phyloP scores from a whole-genome alignment of 2,888 invertebrate genomes.

The Poecilus cupreus region DNA sequence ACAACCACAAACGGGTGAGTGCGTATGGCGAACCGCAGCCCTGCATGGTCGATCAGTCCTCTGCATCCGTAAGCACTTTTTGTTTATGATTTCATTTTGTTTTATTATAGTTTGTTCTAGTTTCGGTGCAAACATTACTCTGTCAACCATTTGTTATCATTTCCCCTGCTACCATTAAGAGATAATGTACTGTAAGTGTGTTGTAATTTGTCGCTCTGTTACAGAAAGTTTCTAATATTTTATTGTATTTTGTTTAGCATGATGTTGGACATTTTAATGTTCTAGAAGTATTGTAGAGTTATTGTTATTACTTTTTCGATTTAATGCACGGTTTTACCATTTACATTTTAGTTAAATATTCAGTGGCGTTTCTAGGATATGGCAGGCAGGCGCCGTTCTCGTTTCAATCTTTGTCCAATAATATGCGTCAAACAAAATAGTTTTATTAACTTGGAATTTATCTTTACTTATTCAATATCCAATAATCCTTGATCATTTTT shows the following conservation, averaged over 20 bases:
- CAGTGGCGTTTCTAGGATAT: no score
- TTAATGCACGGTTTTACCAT: conserved; percentile 2
- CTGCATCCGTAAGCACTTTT: conserved; percentile 78
- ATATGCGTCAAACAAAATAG: no score
- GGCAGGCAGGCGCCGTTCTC: no score
- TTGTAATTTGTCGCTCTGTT: conserved; percentile 1
- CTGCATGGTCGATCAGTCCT: conserved; percentile 72
- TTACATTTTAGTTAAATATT: not conserved
- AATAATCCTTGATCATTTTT: no score
- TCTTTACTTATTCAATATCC: no score
- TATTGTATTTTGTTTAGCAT: conserved; percentile 29
- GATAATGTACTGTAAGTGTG: conserved; percentile 43
- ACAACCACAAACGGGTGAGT: conserved; percentile 99
- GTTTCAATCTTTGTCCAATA: no score
- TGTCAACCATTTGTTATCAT: conserved; percentile 32
- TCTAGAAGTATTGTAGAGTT: conserved; percentile 1
- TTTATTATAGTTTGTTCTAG: conserved; percentile 38
- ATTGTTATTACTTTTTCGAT: not conserved
- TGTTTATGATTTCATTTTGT: conserved; percentile 62
- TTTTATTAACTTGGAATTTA: no score
- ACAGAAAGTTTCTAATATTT: conserved; percentile 7
- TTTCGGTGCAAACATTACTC: conserved; percentile 17
- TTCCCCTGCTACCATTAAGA: conserved; percentile 28
- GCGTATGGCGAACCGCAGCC: conserved; percentile 68
- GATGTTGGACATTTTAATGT: conserved; percentile 16